A percentile compares a stretch with the other conserved stretches of the same genome.
phyloP scores from a whole-genome alignment of 2,113 vertebrate genomes.

The Chamaea fasciata region DNA sequence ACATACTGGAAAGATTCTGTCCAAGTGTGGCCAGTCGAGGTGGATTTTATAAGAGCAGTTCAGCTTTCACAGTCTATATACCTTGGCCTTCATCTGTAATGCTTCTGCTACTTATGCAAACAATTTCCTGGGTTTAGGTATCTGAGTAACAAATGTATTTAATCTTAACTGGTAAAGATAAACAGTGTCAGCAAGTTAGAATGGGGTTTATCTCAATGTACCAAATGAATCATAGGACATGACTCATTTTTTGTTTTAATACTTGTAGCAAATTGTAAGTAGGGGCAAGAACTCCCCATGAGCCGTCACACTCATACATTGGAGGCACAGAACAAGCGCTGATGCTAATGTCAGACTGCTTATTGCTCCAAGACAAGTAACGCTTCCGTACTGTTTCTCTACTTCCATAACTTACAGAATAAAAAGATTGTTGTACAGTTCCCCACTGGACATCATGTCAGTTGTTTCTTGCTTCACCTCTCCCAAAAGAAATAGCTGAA shows the following conservation, averaged over 20 bases:
- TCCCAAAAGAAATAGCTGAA: background rate
- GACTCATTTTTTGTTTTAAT: background rate
- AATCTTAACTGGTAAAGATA: background rate
- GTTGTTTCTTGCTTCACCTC: background rate
- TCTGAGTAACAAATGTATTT: background rate
- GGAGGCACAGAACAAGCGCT: rapidly evolving
- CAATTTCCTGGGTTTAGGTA: background rate
- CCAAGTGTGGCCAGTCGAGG: rapidly evolving
- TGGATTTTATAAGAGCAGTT: background rate
- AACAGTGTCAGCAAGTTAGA: background rate
- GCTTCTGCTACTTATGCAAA: background rate
- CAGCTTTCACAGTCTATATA: background rate
- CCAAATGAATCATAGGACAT: background rate
- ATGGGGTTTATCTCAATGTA: background rate
- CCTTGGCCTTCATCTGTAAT: background rate
- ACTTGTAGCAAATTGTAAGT: background rate
- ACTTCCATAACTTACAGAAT: rapidly evolving
- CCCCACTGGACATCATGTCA: background rate
- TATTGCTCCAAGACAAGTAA: background rate
- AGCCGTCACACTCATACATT: rapidly evolving
- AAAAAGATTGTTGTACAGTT: background rate
- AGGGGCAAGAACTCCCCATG: background rate
- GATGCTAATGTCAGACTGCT: background rate
- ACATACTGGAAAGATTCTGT: background rate
- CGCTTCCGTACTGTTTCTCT: background rate